These are phyloP conservation scores for Phataginus tetradactyla DNA, from an alignment of 2,797 vertebrate genomes.

Conservation along the genomic window DNA sequence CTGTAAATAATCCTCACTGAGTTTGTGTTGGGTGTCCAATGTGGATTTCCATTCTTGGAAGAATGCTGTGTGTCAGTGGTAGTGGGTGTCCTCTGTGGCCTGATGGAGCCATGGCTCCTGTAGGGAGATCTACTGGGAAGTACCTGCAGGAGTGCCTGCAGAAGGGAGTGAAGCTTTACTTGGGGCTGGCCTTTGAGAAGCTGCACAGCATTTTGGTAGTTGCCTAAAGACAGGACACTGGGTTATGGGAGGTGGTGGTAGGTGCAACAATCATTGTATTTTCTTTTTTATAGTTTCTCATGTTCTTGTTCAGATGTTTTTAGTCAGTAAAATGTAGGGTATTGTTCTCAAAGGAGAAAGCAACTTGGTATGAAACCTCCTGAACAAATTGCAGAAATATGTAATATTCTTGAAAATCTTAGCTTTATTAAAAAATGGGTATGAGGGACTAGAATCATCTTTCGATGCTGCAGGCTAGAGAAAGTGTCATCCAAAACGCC, in stretches of 20 bases:
- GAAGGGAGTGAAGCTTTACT: neutral
- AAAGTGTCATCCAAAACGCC: neutral
- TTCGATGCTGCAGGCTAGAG: neutral
- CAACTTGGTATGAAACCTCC: conserved; percentile 31
- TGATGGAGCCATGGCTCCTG: neutral
- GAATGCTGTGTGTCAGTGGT: neutral
- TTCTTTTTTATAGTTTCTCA: neutral
- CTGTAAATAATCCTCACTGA: neutral
- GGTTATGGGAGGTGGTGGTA: neutral
- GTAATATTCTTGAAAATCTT: conserved; percentile 35
- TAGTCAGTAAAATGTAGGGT: conserved; percentile 13
- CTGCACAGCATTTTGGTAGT: neutral
- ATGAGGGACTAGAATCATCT: neutral
- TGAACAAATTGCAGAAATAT: conserved; percentile 25
- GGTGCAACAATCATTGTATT: neutral
- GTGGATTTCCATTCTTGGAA: neutral
- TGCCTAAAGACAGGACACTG: neutral
- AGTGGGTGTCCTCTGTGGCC: neutral
- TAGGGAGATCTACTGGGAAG: neutral
- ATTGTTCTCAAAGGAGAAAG: conserved; percentile 16
- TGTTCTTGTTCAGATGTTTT: conserved; percentile 17
- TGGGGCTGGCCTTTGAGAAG: neutral
- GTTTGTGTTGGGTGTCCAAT: neutral
- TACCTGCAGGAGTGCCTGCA: neutral
- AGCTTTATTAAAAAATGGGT: conserved; percentile 23